phyloP scores from a whole-genome alignment of 2,113 vertebrate genomes.

The Sprattus sprattus region DNA sequence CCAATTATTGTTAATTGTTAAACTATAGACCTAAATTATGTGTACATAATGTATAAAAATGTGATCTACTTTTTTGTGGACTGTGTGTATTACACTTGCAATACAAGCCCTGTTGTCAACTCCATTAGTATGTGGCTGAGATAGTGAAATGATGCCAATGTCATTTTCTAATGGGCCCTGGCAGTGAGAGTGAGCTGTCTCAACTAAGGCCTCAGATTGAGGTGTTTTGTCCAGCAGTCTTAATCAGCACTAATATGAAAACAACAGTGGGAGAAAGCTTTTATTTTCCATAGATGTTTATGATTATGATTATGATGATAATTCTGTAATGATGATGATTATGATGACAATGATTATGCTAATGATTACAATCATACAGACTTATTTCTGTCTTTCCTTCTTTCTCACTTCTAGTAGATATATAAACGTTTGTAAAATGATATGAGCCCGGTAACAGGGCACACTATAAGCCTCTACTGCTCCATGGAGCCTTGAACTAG shows the following conservation, averaged over 20 bases:
- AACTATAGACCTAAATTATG: constrained; percentile 73
- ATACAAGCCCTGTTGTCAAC: background rate
- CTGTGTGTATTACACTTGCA: constrained; percentile 53
- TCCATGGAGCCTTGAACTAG: constrained; percentile 58
- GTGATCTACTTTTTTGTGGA: constrained; percentile 57
- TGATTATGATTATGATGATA: constrained; percentile 34
- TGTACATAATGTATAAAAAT: constrained; percentile 70
- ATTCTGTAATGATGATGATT: constrained; percentile 19
- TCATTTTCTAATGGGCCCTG: background rate
- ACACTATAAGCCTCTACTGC: constrained; percentile 63
- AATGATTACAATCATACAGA: constrained; percentile 43
- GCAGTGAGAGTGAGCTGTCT: background rate
- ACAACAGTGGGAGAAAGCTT: constrained; percentile 33
- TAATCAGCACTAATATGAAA: constrained; percentile 56
- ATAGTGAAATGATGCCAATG: background rate
- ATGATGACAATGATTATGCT: constrained; percentile 29
- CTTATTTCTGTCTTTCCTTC: constrained; percentile 19
- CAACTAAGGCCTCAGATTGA: constrained; percentile 35
- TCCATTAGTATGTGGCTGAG: background rate
- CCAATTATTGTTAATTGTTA: constrained; percentile 71
- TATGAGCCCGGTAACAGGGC: constrained; percentile 52
- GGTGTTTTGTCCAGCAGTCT: constrained; percentile 65
- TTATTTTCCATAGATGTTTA: constrained; percentile 25
- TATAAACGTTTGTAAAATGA: constrained; percentile 73
- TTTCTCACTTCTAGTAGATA: constrained; percentile 58